Conservation (phyloP, 1,140 invertebrate genomes). For the Bathynomus jamesi region DNA sequence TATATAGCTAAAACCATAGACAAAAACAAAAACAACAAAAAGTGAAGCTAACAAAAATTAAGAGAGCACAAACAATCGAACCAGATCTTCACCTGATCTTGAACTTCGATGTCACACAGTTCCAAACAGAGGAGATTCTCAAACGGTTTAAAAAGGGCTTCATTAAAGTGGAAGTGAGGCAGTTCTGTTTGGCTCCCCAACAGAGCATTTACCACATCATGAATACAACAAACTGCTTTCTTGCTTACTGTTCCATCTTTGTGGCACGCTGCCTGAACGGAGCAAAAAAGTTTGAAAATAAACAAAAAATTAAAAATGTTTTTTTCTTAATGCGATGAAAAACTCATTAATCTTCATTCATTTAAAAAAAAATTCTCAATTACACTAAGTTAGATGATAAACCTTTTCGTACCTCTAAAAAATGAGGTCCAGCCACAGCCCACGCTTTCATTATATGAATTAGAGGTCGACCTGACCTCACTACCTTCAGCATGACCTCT, state of each 20-base stretch:
- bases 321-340: no score
- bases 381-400: no score
- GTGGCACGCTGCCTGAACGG: conserved; percentile 70
- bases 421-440: conserved; percentile 80
- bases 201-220: conserved; percentile 79
- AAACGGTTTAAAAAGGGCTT: conserved; percentile 87
- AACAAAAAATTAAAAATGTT: no score
- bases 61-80: no score
- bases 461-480: conserved; percentile 73
- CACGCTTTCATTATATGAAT: conserved; percentile 83
- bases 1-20: no score
- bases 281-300: no score
- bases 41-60: no score
- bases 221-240: conserved; percentile 84
- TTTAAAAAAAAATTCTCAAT: no score
- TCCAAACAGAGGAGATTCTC: conserved; percentile 88
- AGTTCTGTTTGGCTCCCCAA: conserved; percentile 74
- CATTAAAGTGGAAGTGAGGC: conserved; percentile 90
- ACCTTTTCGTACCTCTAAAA: conserved; percentile 77
- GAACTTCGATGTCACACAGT: conserved; percentile 80
- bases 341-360: no score
- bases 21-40: no score
- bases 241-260: conserved; percentile 80
- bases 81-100: conserved; percentile 78
- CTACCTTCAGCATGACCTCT: conserved; percentile 76